These are phyloP conservation scores for Oncorhynchus keta DNA, from an alignment of 2,113 vertebrate genomes.

Conservation along the genomic window DNA sequence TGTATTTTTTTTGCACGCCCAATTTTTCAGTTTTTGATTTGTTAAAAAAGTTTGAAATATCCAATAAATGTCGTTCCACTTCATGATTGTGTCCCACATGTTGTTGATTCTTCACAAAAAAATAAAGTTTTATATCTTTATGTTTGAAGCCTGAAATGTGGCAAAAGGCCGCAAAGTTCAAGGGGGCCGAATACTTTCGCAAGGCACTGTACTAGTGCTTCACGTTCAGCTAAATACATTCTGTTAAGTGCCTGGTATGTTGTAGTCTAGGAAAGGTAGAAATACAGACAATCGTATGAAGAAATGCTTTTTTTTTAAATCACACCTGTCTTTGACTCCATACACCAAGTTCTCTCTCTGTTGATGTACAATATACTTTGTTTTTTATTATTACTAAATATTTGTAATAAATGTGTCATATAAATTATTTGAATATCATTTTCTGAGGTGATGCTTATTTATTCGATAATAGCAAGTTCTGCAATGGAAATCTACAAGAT, in stretches of 20 bases:
- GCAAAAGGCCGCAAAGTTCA: too few relatives aligned
- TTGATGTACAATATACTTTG: slow-evolving; percentile 12
- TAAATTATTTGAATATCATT: not conserved
- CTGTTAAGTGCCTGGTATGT: slow-evolving; percentile 57
- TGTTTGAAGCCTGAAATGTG: too few relatives aligned
- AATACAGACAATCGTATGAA: not conserved
- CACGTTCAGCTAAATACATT: not conserved
- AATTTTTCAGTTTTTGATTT: too few relatives aligned
- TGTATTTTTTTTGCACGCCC: too few relatives aligned
- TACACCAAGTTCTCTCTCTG: slow-evolving; percentile 8
- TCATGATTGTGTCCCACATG: too few relatives aligned
- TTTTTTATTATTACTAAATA: slow-evolving; percentile 27
- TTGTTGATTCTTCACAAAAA: too few relatives aligned
- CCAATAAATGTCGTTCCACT: too few relatives aligned
- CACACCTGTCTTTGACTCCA: not conserved
- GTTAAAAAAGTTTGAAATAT: too few relatives aligned
- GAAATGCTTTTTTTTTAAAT: not conserved
- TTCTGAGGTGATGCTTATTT: not conserved
- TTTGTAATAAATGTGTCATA: slow-evolving; percentile 1
- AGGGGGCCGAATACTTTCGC: too few relatives aligned
- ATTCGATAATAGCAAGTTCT: not conserved
- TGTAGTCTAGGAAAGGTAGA: slow-evolving; percentile 13
- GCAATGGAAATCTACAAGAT: not conserved
- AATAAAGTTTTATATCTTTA: too few relatives aligned
- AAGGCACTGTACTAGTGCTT: not conserved